Percentiles rank a stretch among this genome's conserved stretches.
Conservation (phyloP, 2,888 invertebrate genomes). For the Hydraecia micacea region DNA sequence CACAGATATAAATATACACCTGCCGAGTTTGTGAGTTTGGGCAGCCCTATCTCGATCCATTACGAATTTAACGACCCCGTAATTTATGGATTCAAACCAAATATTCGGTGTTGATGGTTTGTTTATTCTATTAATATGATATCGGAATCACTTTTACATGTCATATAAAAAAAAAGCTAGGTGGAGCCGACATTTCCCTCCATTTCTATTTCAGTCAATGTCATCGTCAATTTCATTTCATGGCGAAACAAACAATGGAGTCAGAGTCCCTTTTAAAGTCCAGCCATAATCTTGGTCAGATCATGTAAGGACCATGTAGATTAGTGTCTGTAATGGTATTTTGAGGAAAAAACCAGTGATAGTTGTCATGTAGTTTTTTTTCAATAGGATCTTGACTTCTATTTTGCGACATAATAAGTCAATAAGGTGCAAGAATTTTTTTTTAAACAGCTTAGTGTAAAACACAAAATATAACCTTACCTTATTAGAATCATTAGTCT, state of each 20-base stretch:
- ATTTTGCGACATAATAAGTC: not conserved
- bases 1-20: too few relatives aligned
- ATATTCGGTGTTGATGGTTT: constrained; percentile 25
- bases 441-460: too few relatives aligned
- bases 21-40: constrained; percentile 1
- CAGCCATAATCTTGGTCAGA: not conserved
- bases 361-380: not conserved
- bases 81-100: constrained; percentile 61
- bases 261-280: not conserved
- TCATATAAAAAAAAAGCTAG: not conserved
- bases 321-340: not conserved
- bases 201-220: not conserved
- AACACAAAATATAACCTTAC: too few relatives aligned
- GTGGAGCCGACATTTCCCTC: not conserved
- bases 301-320: not conserved
- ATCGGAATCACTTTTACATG: not conserved
- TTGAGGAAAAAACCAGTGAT: not conserved
- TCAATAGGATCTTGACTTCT: not conserved
- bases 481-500: not conserved
- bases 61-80: constrained; percentile 57
- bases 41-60: constrained; percentile 49
- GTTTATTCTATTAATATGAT: not conserved
- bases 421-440: not conserved
- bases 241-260: not conserved
- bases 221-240: not conserved